Evolutionary conservation across 1,140 invertebrate genomes (phyloP), one percentile per base, ranked within the genome.

Genomic region (Gryllus bimaculatus): DNA sequence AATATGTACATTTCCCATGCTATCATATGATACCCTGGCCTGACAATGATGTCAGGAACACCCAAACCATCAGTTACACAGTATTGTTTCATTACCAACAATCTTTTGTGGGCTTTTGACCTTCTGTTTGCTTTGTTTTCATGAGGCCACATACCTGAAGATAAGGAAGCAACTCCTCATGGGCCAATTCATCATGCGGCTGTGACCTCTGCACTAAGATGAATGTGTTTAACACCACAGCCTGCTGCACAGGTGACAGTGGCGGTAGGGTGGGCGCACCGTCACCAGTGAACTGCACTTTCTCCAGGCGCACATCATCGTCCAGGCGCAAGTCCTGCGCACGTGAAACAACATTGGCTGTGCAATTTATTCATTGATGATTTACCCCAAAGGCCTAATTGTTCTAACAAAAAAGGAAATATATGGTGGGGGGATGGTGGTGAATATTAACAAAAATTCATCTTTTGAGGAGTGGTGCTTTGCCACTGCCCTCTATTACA

Each of bases 301-400:
- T 89, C 80, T 96, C 91, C 13, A 98, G 86, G 79, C 95, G 88
- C 7, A 94, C 89, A 82, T 98, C 96, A 88, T 98, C 96, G 82
- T 96, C 89, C 20, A 97, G 85, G 76, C 90, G 86, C 15, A 96
- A 81, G 81, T 94, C 85, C 82, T 83, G 83, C 54, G 10, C 10
- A 66, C 54, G 7, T 3, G 7, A 66, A 3, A 66, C 10, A 2
- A 18, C 54, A 66, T 66, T 66, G 54, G 7, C 10, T 66, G 26
- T 39, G 26, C 26, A 39, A 39, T 39, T 39, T 39, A 39, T 39
- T 39, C 26, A 39, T 39, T 39, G 26, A 39, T 39, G 26, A 39
- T 39, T 39, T 39, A 5, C 5, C 5, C 5, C 26, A 39, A 39
- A 39, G 26, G 26, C 5, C 26, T 5, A 39, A 39, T 5, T 39